phyloP scores from a whole-genome alignment of 2,113 vertebrate genomes.

The Osmerus eperlanus region DNA sequence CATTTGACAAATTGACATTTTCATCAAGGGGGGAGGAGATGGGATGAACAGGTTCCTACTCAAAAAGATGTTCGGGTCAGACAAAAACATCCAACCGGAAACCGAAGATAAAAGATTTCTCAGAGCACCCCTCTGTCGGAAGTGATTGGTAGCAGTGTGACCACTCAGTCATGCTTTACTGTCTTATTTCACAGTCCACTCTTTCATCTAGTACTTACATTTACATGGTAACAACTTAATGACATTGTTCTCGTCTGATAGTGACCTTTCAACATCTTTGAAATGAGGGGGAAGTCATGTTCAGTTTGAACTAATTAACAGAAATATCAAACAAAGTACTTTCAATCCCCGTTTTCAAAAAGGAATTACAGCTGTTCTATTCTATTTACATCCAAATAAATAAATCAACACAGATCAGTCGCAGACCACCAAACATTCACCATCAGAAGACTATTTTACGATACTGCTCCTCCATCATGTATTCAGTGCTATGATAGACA shows the following conservation, averaged over 20 bases:
- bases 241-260: neutral
- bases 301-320: too few relatives aligned
- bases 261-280: neutral
- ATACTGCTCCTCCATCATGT: too few relatives aligned
- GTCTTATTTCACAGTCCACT: neutral
- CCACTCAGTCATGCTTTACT: neutral
- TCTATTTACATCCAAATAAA: too few relatives aligned
- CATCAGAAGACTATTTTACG: too few relatives aligned
- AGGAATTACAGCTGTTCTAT: too few relatives aligned
- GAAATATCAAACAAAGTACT: too few relatives aligned
- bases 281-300: neutral
- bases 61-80: neutral
- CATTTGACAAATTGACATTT: slow-evolving; percentile 60
- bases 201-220: neutral
- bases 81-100: slow-evolving; percentile 1
- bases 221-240: neutral
- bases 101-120: slow-evolving; percentile 23
- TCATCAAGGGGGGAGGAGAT: slow-evolving; percentile 35
- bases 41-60: neutral
- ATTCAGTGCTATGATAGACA: too few relatives aligned
- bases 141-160: neutral
- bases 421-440: too few relatives aligned
- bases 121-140: neutral
- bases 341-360: too few relatives aligned
- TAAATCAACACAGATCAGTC: too few relatives aligned